Conservation (phyloP, 2,888 invertebrate species). For the Leucoma salicis region DNA sequence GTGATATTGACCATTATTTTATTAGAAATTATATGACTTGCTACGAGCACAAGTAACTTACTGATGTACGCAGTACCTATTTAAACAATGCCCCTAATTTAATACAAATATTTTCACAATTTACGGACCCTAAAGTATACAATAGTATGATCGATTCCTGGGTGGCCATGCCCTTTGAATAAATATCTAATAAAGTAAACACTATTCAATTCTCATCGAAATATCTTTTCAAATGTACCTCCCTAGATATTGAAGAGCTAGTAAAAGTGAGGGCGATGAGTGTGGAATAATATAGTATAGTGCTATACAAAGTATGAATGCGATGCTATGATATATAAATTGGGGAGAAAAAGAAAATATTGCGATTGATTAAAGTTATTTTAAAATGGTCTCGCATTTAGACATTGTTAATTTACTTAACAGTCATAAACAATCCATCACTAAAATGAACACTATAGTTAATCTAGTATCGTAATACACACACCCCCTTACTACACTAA, state of each 20-base stretch:
- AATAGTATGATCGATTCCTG: slow-evolving; percentile 26
- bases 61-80: background rate
- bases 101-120: slow-evolving; percentile 14
- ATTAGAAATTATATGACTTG: background rate
- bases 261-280: slow-evolving; percentile 42
- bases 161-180: slow-evolving; percentile 38
- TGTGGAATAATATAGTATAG: slow-evolving; percentile 31
- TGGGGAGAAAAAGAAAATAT: slow-evolving; percentile 2
- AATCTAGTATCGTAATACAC: too few relatives aligned
- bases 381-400: too few relatives aligned
- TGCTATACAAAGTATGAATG: slow-evolving; percentile 1
- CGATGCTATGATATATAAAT: background rate
- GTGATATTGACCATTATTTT: background rate
- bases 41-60: too few relatives aligned
- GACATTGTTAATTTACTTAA: too few relatives aligned
- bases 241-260: slow-evolving; percentile 28
- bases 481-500: too few relatives aligned
- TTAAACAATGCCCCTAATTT: slow-evolving; percentile 7
- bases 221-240: slow-evolving; percentile 38
- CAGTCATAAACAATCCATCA: too few relatives aligned
- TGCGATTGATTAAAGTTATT: too few relatives aligned
- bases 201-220: slow-evolving; percentile 53
- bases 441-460: too few relatives aligned
- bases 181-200: slow-evolving; percentile 54
- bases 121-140: slow-evolving; percentile 17